Conservation (phyloP, 2,797 vertebrate genomes). For the Notoglanidium macrostoma region DNA sequence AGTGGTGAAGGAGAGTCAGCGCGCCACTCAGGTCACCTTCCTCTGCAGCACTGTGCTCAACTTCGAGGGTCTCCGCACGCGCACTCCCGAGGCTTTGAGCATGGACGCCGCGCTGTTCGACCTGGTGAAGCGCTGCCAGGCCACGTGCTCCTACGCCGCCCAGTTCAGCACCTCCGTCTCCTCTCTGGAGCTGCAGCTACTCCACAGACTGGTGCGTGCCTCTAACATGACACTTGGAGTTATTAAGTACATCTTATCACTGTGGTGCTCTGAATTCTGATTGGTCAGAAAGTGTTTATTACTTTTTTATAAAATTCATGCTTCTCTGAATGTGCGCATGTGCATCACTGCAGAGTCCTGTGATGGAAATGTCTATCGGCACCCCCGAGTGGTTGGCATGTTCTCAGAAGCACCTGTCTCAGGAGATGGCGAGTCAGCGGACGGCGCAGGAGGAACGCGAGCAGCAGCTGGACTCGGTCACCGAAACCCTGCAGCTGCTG, state of each 20-base stretch:
- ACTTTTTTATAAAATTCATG: not conserved
- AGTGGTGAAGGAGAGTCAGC: constrained; percentile 91
- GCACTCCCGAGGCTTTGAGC: constrained; percentile 90
- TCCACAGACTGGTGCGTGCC: constrained; percentile 88
- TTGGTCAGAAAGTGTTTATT: not conserved
- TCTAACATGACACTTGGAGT: not conserved
- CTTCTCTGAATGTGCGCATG: not conserved
- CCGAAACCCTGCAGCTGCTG: constrained; percentile 90
- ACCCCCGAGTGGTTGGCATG: constrained; percentile 91
- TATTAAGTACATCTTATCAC: not conserved
- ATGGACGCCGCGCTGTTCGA: constrained; percentile 91
- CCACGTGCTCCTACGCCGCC: constrained; percentile 92
- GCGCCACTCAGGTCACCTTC: constrained; percentile 95
- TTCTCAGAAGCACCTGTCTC: constrained; percentile 89
- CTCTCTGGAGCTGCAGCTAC: constrained; percentile 89
- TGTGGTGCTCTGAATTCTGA: not conserved
- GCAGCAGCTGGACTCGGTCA: constrained; percentile 88
- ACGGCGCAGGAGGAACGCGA: constrained; percentile 88
- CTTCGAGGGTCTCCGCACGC: constrained; percentile 94
- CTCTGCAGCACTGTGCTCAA: constrained; percentile 97
- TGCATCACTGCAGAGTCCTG: constrained; percentile 77
- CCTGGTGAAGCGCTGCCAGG: constrained; percentile 93
- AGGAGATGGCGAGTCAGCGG: constrained; percentile 84
- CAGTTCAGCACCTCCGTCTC: constrained; percentile 96
- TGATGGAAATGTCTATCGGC: constrained; percentile 86